Conservation (phyloP, 2,888 invertebrate species). For the Subacronicta megacephala region DNA sequence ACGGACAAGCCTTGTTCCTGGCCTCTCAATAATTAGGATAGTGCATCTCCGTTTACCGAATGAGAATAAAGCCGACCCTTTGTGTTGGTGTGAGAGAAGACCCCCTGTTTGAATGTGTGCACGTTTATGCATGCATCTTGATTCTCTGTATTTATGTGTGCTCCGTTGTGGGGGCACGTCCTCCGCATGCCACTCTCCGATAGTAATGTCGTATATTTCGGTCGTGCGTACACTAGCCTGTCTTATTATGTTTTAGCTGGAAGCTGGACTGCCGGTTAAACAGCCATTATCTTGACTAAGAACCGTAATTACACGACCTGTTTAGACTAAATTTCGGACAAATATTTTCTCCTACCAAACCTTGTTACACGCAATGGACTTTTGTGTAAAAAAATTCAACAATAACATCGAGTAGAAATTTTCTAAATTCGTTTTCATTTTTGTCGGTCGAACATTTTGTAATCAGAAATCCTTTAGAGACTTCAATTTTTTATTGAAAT, state of each 20-base stretch:
- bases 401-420: constrained; percentile 48
- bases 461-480: constrained; percentile 83
- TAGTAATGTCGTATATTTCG: constrained; percentile 83
- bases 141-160: constrained; percentile 76
- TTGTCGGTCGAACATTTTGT: constrained; percentile 69
- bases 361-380: background rate
- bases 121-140: constrained; percentile 74
- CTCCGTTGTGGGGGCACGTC: constrained; percentile 67
- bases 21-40: constrained; percentile 89
- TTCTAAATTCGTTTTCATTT: constrained; percentile 63
- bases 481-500: constrained; percentile 82
- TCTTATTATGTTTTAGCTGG: constrained; percentile 73
- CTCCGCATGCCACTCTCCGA: constrained; percentile 77
- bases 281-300: constrained; percentile 13
- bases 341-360: background rate
- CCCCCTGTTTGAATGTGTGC: constrained; percentile 64
- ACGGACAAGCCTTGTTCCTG: constrained; percentile 65
- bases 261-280: constrained; percentile 25
- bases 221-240: constrained; percentile 70
- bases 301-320: background rate
- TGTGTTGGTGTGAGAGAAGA: constrained; percentile 72
- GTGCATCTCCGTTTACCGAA: constrained; percentile 91
- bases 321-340: background rate
- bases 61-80: constrained; percentile 86
- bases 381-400: constrained; percentile 11